Base-by-base conservation (phyloP, 2,113 vertebrate species). In the Cromileptes altivelis region DNA sequence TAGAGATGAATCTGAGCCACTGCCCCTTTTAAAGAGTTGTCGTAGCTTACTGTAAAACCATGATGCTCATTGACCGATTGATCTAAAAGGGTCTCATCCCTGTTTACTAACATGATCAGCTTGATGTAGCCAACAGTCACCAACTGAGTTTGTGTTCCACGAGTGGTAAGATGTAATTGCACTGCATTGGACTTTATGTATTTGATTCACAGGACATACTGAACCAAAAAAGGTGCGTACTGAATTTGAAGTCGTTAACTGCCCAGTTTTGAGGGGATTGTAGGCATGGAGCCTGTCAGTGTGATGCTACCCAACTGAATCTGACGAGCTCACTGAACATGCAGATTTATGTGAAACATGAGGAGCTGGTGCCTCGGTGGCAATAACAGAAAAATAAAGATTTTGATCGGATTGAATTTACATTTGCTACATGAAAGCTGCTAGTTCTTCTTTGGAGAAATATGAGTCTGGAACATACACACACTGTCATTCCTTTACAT, bases 331-430 rank as follows among this genome's bases (percentile, higher is more conserved):
- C 42, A 45, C 42, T 45, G 42, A 45, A 45, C 15, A 30, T 11
- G 19, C 45, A 37, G 25, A 18, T n/a, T 61, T 14, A 33, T 50
- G 19, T 23, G 19, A 40, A 62, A 62, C 45, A 37, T 15, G 45
- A 42, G 4, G 17, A 52, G 65, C n/a, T 2, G 23, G 1, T 40
- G 23, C 23, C 25, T 49, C 10, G 1, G 6, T 47, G 50, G 12
- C 17, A 45, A 0, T 49, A 58, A 74, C 23, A 13, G 56, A 19
- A 30, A 53, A 45, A 5, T 17, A 42, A 53, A 27, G 23, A 11
- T 17, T 79, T 55, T 67, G 37, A 75, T 56, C 5, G 4, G 14
- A 40, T 21, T n/a, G 3, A 53, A 55, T 80, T 61, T 64, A n/a
- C 61, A n/a, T 58, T 30, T 1, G 1, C 2, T 17, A 47, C 64